Percentiles rank a stretch among this genome's conserved stretches.
These are phyloP conservation scores for Megamerina dolium DNA, from an alignment of 2,888 invertebrate species.

Conservation along the genomic window DNA sequence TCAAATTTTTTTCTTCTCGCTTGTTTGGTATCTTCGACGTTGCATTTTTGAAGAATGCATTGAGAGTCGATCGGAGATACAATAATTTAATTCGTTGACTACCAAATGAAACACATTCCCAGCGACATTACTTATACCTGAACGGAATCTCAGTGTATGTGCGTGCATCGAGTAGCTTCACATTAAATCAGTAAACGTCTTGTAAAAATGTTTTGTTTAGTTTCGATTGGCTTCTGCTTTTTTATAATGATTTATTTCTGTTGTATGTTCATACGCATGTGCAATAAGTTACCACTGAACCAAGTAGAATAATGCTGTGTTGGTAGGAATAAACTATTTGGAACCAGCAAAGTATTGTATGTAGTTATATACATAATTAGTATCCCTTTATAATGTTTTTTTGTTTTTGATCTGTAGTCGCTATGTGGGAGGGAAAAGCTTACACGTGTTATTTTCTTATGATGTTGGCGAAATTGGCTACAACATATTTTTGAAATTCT, in stretches of 20 bases:
- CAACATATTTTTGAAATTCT: too few species aligned
- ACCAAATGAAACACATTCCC: constrained; percentile 39
- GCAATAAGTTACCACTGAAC: too few species aligned
- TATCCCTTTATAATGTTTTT: not conserved
- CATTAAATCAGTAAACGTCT: constrained; percentile 10
- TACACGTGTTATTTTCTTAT: too few species aligned
- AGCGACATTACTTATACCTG: constrained; percentile 33
- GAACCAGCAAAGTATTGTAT: too few species aligned
- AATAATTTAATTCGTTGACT: constrained; percentile 40
- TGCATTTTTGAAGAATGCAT: constrained; percentile 34
- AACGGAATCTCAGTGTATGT: not conserved
- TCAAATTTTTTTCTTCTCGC: too few species aligned
- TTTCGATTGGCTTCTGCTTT: not conserved
- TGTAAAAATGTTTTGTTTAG: constrained; percentile 2
- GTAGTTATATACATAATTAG: constrained; percentile 7
- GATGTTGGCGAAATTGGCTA: too few species aligned
- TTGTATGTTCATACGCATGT: not conserved
- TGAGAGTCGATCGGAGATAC: too few species aligned
- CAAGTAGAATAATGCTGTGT: too few species aligned
- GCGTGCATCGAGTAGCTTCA: not conserved
- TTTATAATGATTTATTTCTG: constrained; percentile 5
- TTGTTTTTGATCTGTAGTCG: not conserved
- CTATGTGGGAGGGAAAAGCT: constrained; percentile 6
- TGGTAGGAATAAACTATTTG: too few species aligned
- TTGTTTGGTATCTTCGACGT: constrained; percentile 19